Conservation (phyloP, 2,113 vertebrate species). For the Cyprinodon tularosa region DNA sequence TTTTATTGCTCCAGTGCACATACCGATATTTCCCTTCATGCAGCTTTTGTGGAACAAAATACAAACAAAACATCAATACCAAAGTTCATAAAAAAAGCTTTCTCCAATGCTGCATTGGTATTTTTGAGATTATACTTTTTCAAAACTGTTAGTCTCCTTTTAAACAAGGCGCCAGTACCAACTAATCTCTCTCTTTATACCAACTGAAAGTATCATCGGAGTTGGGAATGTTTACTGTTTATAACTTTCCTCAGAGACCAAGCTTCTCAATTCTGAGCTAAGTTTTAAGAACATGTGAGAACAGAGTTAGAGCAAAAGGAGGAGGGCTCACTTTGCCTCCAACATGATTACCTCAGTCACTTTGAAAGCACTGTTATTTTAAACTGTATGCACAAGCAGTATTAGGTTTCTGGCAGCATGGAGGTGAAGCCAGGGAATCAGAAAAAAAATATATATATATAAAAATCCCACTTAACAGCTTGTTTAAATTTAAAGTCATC, state of each 20-base stretch:
- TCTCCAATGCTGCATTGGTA: neutral
- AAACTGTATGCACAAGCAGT: conserved; percentile 60
- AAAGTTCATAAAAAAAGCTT: neutral
- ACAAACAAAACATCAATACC: neutral
- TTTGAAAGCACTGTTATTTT: conserved; percentile 76
- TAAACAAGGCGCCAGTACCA: neutral
- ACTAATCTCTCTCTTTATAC: neutral
- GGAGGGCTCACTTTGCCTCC: conserved; percentile 38
- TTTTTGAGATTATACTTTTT: neutral
- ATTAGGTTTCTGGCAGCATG: conserved; percentile 54
- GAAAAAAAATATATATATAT: conserved; percentile 45
- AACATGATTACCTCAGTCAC: conserved; percentile 70
- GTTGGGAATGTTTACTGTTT: neutral
- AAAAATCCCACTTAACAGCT: conserved; percentile 42
- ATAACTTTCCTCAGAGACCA: neutral
- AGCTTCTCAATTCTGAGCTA: neutral
- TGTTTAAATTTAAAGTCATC: conserved; percentile 48
- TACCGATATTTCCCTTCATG: neutral
- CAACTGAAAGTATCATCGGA: neutral
- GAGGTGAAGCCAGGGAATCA: conserved; percentile 19
- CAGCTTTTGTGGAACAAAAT: neutral
- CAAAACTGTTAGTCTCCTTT: neutral
- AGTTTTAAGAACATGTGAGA: conserved; percentile 53
- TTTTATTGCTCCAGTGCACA: too few species aligned
- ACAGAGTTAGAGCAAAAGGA: conserved; percentile 33